Base-by-base conservation (phyloP, 1,140 invertebrate genomes). In the Cotesia vestalis region DNA sequence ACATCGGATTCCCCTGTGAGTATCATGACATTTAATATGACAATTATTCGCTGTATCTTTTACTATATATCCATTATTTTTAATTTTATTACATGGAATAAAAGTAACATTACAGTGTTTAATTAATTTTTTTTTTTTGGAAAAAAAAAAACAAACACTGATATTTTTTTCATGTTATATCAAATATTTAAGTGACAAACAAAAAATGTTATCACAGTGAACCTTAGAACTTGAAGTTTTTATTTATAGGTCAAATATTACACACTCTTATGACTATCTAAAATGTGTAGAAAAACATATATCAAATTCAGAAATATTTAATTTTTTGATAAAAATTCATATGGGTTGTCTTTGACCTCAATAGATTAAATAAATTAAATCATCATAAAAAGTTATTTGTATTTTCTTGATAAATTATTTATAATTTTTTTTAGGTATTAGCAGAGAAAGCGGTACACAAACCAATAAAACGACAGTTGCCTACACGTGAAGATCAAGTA, bases 401-500 rank as follows among this genome's bases (percentile, higher is more conserved):
- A 8, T 40, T 40, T 40, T 2, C 38, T 40, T 40, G 53, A 34
- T 59, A 4, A 53, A n/a, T 3, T 38, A 52, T 55, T 8, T 51
- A 38, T 60, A 4, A 14, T 8, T 51, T 9, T 77, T 78, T 12
- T 34, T 34, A 86, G 84, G 85, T 88, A 64, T 76, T 84, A 76
- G 88, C 89, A 52, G 88, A 89, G 9, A 88, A 89, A 75, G 63
- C 69, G 27, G 89, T 88, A 57, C 35, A 73, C 40, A 83, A 79
- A 63, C 89, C 91, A 62, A 84, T 89, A 67, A 95, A 93, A 85
- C 88, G 92, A 60, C 91, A 91, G 3, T 84, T 97, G 51, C 96
- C 96, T 1, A 89, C 92, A 1, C 88, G 97, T 75, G 89, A 91
- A 4, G 92, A 97, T 5, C 95, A 98, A 81, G 86, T 98, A 1